These are phyloP conservation scores for Threskiornis aethiopicus DNA, from an alignment of 2,797 vertebrate species.

Conservation along the genomic window DNA sequence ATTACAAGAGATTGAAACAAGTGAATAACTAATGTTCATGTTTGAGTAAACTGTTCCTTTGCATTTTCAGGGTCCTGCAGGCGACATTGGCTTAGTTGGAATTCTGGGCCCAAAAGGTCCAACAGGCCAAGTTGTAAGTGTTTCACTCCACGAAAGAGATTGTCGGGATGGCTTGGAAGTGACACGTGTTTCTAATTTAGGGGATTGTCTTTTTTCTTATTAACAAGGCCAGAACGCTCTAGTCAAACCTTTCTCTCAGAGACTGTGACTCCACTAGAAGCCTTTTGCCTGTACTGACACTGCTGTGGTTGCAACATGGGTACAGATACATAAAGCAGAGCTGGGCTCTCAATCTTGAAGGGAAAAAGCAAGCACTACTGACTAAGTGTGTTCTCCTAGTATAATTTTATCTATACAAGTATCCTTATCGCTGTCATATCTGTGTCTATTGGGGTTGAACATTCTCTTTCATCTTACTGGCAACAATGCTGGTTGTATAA, in stretches of 20 bases:
- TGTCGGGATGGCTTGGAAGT: not conserved
- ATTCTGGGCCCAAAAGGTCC: conserved; percentile 91
- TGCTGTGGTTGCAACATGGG: not conserved
- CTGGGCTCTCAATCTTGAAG: not conserved
- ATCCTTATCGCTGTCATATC: not conserved
- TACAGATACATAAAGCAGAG: not conserved
- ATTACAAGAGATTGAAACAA: not conserved
- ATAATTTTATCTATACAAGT: not conserved
- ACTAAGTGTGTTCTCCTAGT: not conserved
- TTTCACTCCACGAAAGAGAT: not conserved
- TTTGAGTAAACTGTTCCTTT: conserved; percentile 5
- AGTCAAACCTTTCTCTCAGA: not conserved
- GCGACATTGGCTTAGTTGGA: conserved; percentile 85
- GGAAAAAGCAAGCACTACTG: not conserved
- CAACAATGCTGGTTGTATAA: not conserved
- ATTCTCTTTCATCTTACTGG: not conserved
- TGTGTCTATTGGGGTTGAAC: not conserved
- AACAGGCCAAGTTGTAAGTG: conserved; percentile 85
- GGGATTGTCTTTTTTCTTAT: not conserved
- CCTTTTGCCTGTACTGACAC: not conserved
- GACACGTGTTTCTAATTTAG: not conserved
- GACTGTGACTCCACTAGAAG: not conserved
- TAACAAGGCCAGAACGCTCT: not conserved
- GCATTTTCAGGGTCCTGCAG: conserved; percentile 85
- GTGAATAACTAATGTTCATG: not conserved